phyloP scores from a whole-genome alignment of 2,888 invertebrate genomes.

The Polydrusus cervinus region DNA sequence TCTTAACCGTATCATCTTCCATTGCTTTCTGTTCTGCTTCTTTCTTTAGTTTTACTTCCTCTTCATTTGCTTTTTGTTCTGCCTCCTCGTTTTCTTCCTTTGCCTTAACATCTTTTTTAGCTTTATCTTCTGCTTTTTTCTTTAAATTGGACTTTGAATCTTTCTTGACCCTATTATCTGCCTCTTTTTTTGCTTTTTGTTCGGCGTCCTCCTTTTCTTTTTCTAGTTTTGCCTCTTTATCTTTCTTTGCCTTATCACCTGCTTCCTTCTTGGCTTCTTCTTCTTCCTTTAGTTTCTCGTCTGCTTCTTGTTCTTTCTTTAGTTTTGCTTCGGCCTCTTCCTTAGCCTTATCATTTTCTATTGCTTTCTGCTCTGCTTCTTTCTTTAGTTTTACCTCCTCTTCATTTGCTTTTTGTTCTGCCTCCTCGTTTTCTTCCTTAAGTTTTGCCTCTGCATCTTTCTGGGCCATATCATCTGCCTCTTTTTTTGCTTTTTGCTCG shows the following conservation, averaged over 20 bases:
- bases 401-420: slow-evolving; percentile 60
- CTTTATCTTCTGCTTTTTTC: slow-evolving; percentile 41
- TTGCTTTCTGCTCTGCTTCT: slow-evolving; percentile 50
- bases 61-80: slow-evolving; percentile 60
- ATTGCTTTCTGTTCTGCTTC: slow-evolving; percentile 53
- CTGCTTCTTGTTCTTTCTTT: slow-evolving; percentile 54
- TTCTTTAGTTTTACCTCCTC: slow-evolving; percentile 60
- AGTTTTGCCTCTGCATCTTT: slow-evolving; percentile 38
- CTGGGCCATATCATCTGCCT: slow-evolving; percentile 41
- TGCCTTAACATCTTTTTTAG: slow-evolving; percentile 45
- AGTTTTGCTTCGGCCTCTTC: slow-evolving; percentile 56
- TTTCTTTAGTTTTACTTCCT: slow-evolving; percentile 60
- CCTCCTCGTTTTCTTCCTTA: slow-evolving; percentile 33
- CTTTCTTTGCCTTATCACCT: slow-evolving; percentile 48
- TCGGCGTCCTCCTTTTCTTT: slow-evolving; percentile 33
- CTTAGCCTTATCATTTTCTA: slow-evolving; percentile 45
- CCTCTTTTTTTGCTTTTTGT: slow-evolving; percentile 47
- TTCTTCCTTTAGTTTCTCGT: slow-evolving; percentile 39
- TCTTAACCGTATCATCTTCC: slow-evolving; percentile 43
- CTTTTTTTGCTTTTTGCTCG: slow-evolving; percentile 53
- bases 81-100: slow-evolving; percentile 33
- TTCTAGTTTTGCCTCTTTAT: slow-evolving; percentile 46
- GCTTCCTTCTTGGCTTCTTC: slow-evolving; percentile 46
- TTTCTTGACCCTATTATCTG: slow-evolving; percentile 54
- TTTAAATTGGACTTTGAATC: slow-evolving; percentile 48